Percentiles rank a stretch among this genome's conserved stretches.
phyloP scores from a whole-genome alignment of 2,113 vertebrate genomes.

The Condylura cristata region DNA sequence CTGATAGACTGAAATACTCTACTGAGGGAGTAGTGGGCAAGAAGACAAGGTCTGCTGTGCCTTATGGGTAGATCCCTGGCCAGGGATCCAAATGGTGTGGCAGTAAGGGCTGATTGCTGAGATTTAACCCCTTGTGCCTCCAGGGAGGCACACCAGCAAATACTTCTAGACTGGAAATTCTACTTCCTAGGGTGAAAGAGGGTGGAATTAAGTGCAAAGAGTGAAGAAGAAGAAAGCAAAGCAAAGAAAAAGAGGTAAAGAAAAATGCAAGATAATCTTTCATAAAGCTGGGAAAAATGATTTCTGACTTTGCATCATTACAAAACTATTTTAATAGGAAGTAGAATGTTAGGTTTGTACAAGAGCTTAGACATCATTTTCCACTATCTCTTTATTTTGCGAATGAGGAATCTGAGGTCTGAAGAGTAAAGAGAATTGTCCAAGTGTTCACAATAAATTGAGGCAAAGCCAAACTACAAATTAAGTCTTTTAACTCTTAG shows the following conservation, averaged over 20 bases:
- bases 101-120: no score
- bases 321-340: constrained; percentile 31
- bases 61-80: no score
- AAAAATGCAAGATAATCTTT: not conserved
- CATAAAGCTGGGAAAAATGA: not conserved
- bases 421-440: not conserved
- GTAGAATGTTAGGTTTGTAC: not conserved
- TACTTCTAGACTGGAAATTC: not conserved
- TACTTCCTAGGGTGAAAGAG: not conserved
- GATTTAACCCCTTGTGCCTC: no score
- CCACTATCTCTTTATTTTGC: not conserved
- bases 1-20: no score
- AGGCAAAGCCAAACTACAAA: not conserved
- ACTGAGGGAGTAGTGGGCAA: no score
- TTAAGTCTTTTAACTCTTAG: not conserved
- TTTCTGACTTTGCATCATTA: not conserved
- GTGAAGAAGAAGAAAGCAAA: not conserved
- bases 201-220: no score
- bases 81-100: no score
- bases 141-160: not conserved
- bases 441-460: not conserved
- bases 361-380: not conserved
- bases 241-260: not conserved
- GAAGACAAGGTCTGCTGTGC: no score
- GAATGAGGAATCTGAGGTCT: not conserved